phyloP scores from a whole-genome alignment of 2,888 invertebrate species.

The Strigamia transsilvanica region DNA sequence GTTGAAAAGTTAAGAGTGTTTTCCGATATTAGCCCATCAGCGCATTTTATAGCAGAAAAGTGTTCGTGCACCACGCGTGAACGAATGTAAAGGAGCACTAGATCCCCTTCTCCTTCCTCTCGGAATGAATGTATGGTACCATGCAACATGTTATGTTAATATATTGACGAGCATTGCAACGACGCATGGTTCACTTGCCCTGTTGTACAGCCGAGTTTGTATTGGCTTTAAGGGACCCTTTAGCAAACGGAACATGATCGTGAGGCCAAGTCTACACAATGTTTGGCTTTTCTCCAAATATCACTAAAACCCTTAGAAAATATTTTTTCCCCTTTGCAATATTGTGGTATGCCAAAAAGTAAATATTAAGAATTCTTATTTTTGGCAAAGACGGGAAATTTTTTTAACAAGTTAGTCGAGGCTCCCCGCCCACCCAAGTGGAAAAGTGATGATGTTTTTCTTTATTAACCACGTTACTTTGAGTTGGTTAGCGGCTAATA shows the following conservation, averaged over 20 bases:
- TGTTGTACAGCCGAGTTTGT: conserved; percentile 15
- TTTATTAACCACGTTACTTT: conserved; percentile 2
- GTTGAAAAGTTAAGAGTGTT: conserved; percentile 15
- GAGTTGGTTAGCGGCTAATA: conserved; percentile 15
- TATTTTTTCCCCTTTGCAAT: neutral
- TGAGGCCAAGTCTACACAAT: conserved; percentile 20
- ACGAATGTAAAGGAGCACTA: neutral
- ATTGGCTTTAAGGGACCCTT: conserved; percentile 20
- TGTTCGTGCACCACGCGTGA: conserved; percentile 1
- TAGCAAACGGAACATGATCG: conserved; percentile 20
- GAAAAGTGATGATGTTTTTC: conserved; percentile 11
- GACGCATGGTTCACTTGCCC: conserved; percentile 10
- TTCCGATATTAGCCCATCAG: conserved; percentile 9
- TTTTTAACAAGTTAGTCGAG: neutral
- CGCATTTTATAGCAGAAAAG: conserved; percentile 1
- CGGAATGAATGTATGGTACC: neutral
- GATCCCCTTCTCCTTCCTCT: neutral
- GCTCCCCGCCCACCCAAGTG: neutral
- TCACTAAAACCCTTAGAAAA: conserved; percentile 1
- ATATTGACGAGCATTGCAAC: conserved; percentile 15
- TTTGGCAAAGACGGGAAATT: neutral
- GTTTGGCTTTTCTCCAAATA: conserved; percentile 15
- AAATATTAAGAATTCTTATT: conserved; percentile 16
- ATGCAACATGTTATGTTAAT: conserved; percentile 10
- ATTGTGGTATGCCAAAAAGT: conserved; percentile 11